Evolutionary conservation across 2,888 invertebrate species (phyloP), one percentile per base, ranked within the genome.

Genomic region (Cephus sareptanus): DNA sequence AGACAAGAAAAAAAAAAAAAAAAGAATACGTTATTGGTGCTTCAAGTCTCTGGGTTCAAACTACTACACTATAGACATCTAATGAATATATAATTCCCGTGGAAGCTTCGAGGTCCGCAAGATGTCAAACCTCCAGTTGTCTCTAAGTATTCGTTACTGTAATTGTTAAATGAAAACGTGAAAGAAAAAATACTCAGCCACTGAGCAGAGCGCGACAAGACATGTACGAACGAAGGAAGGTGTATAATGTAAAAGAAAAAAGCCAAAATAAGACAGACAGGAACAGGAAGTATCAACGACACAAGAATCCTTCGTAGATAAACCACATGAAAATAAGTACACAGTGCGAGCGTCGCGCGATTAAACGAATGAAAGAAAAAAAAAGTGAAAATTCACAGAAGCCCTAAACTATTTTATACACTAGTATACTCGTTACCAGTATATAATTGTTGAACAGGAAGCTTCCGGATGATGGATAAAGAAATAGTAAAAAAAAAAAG

Each of bases 101-200:
- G 23, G 56, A 56, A 56, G 23, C 56, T 56, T 56, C 23, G 56
- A 23, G 6, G 56, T 56, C 23, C 23, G 15, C 56, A 31, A 71
- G 15, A 71, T 71, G 71, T 33, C 31, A 71, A 71, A 71, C 71
- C 31, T 23, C 13, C 33, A 31, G 33, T 71, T 15, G 30, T 71
- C 31, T 9, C 31, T 71, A 71, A 34, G 33, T 75, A 68, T 77
- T 77, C 74, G 77, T 77, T 75, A 70, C 75, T 69, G 37, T 77
- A 34, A 35, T 77, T 75, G 70, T 75, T 75, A 70, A 71, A 56
- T 34, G 56, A 71, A 69, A 70, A 68, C 33, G 23, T 56, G 56
- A 15, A 56, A 56, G 56, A 56, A 56, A 76, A 77, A 74, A 77
- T 77, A 74, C 74, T 77, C 78, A 78, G 76, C 78, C 73, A 73